Base-by-base conservation (phyloP, 2,797 vertebrate species). In the Myioborus melanocephalus region DNA sequence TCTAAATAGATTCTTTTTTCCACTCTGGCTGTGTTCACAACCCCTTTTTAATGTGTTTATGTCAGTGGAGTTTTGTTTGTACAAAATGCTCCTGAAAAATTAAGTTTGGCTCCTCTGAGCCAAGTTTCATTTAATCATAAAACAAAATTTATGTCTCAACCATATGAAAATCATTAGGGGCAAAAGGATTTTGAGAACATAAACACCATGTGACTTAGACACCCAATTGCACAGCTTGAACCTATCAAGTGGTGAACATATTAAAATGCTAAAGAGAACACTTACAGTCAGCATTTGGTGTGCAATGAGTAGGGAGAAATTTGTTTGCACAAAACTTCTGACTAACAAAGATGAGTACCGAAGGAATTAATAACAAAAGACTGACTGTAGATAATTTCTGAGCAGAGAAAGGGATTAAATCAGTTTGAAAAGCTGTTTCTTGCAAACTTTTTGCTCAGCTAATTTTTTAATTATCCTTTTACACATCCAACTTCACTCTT, bases 141-240 rank as follows among this genome's bases (percentile, higher is more conserved):
- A 94, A 35, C 76, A 83, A 76, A 95, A 96, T 95, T 91, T 93
- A 88, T 94, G 73, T 91, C 82, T 90, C 3, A 0, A 56, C 65
- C 91, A 96, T 94, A 93, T 94, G 96, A 95, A 96, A 96, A 97
- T 88, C 94, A 93, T 97, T 96, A 96, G 44, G 72, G 73, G 82
- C 63, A 95, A 91, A 96, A 97, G 63, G 82, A 93, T 92, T 92
- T 87, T 83, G 79, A 92, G 94, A 96, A 93, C 66, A 95, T 93
- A 97, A 96, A 96, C 14, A 3, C 55, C 94, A 96, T 94, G 95
- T 97, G 96, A 95, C 89, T 93, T 83, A 95, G 89, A 86, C 59
- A 95, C 85, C 92, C 95, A 96, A 90, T 95, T 94, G 94, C 84
- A 95, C 94, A 97, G 94, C 89, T 94, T 96, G 92, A 94, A 93